Percentiles rank a stretch among this genome's conserved stretches.
Evolutionary conservation across 2,888 invertebrate species (phyloP).

Genomic region (Archips xylosteana): DNA sequence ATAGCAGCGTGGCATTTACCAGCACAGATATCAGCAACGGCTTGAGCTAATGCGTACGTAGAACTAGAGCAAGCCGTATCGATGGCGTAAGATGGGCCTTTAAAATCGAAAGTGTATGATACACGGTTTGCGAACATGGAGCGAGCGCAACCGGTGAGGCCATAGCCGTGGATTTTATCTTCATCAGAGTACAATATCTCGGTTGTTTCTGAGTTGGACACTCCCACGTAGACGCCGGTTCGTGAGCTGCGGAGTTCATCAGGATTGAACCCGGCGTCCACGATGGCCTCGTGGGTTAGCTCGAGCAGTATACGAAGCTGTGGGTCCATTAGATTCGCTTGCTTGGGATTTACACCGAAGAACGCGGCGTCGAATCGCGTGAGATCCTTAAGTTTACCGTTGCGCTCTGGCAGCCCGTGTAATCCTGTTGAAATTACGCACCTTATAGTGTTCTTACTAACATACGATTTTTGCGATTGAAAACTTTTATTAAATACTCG

Average conservation of each 20-base stretch:
- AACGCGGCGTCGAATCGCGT: conserved; percentile 94
- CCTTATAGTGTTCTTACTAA: too few relatives aligned
- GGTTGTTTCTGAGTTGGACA: conserved; percentile 96
- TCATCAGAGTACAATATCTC: conserved; percentile 94
- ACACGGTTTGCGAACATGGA: conserved; percentile 99
- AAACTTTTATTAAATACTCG: too few relatives aligned
- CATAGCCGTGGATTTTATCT: conserved; percentile 95
- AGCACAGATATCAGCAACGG: conserved; percentile 90
- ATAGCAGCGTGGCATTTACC: conserved; percentile 98
- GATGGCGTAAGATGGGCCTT: conserved; percentile 80
- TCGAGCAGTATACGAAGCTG: conserved; percentile 84
- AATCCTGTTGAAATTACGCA: conserved; percentile 80
- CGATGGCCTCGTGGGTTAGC: conserved; percentile 94
- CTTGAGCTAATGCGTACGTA: conserved; percentile 95
- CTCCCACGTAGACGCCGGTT: conserved; percentile 98
- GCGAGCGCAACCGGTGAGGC: conserved; percentile 96
- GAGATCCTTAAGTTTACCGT: conserved; percentile 93
- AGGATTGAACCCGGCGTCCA: conserved; percentile 96
- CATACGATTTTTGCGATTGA: too few relatives aligned
- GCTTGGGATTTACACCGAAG: conserved; percentile 96
- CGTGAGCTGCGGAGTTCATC: conserved; percentile 92
- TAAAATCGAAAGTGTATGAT: conserved; percentile 73
- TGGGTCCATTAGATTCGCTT: conserved; percentile 95
- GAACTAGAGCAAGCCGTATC: conserved; percentile 99
- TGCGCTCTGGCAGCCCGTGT: conserved; percentile 91